These are phyloP conservation scores for Cactoblastis cactorum DNA, from an alignment of 2,888 invertebrate species.

Conservation along the genomic window DNA sequence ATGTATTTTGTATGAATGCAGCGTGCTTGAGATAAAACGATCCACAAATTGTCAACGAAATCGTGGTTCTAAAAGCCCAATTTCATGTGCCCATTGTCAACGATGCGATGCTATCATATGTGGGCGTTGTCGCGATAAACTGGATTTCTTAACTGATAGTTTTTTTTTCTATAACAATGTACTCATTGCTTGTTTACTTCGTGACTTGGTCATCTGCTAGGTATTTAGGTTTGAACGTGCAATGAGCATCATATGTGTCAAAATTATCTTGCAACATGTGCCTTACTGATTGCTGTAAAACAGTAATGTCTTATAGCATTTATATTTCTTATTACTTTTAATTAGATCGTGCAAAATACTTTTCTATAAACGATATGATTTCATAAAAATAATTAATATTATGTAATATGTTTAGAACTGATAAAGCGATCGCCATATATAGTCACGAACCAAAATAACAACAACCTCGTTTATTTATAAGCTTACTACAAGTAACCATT, in stretches of 20 bases:
- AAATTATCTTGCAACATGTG: neutral
- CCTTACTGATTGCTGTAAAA: neutral
- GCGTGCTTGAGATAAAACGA: slow-evolving; percentile 32
- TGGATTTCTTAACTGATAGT: slow-evolving; percentile 42
- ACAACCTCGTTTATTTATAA: slow-evolving; percentile 51
- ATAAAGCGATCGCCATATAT: slow-evolving; percentile 24
- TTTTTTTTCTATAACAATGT: slow-evolving; percentile 35
- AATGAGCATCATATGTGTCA: slow-evolving; percentile 42
- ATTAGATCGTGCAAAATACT: too few relatives aligned
- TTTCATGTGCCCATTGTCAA: slow-evolving; percentile 51
- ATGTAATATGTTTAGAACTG: neutral
- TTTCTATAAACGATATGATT: neutral
- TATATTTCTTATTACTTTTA: too few relatives aligned
- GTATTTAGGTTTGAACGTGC: slow-evolving; percentile 39
- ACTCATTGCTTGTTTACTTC: slow-evolving; percentile 36
- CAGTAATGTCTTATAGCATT: neutral
- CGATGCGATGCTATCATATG: slow-evolving; percentile 55
- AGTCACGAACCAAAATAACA: slow-evolving; percentile 45
- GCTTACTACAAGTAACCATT: slow-evolving; percentile 42
- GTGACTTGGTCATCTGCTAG: slow-evolving; percentile 40
- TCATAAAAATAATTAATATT: neutral
- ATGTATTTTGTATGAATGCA: slow-evolving; percentile 29
- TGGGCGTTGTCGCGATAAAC: slow-evolving; percentile 60
- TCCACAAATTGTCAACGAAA: slow-evolving; percentile 41
- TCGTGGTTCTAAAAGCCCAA: slow-evolving; percentile 45